phyloP scores from a whole-genome alignment of 1,140 invertebrate genomes.

The Atta colombica region DNA sequence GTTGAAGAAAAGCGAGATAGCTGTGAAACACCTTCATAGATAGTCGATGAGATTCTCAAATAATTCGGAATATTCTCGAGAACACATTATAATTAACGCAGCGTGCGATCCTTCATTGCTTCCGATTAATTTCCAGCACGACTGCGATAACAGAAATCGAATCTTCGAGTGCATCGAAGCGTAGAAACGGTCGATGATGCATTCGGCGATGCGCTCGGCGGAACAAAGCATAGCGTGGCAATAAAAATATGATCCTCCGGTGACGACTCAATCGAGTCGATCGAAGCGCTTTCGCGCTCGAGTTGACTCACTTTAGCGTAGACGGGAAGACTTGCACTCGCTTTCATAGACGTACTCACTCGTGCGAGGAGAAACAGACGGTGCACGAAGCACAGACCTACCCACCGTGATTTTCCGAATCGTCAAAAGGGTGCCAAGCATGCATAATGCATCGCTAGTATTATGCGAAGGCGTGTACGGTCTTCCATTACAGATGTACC shows the following conservation, averaged over 20 bases:
- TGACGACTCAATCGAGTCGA: constrained; percentile 64
- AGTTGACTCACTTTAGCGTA: constrained; percentile 62
- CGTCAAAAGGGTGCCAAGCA: constrained; percentile 77
- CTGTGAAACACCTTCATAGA: background rate
- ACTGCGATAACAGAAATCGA: constrained; percentile 52
- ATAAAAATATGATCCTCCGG: constrained; percentile 59
- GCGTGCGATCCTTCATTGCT: constrained; percentile 6
- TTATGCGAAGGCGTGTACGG: constrained; percentile 77
- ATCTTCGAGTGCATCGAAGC: constrained; percentile 48
- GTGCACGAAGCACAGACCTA: constrained; percentile 47
- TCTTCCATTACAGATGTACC: constrained; percentile 71
- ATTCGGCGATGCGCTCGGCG: constrained; percentile 52
- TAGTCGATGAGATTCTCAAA: background rate
- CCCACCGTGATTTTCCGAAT: constrained; percentile 77
- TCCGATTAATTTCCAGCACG: constrained; percentile 53
- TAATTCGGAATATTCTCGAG: background rate
- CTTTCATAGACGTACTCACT: constrained; percentile 47
- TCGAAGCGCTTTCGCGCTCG: constrained; percentile 63
- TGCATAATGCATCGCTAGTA: constrained; percentile 76
- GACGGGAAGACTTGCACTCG: constrained; percentile 34
- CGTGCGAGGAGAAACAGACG: constrained; percentile 66
- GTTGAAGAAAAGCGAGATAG: constrained; percentile 40
- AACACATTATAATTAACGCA: constrained; percentile 31
- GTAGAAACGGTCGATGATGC: constrained; percentile 25
- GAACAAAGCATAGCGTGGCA: constrained; percentile 50